phyloP scores from a whole-genome alignment of 2,888 invertebrate species.

The Drosophila meridionalis region DNA sequence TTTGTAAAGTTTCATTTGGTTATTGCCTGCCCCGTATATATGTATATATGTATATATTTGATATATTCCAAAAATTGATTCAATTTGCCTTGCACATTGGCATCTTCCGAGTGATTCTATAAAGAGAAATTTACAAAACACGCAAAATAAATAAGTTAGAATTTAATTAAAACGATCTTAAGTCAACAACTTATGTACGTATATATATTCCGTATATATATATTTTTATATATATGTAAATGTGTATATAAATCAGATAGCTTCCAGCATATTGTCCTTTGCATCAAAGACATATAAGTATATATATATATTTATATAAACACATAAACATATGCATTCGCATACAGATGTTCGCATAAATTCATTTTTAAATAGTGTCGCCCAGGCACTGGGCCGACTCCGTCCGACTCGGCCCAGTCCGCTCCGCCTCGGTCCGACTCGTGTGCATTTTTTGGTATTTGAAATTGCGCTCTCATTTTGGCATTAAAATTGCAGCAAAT shows the following conservation, averaged over 20 bases:
- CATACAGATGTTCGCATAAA: constrained; percentile 42
- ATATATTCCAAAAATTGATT: constrained; percentile 4
- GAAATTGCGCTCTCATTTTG: constrained; percentile 68
- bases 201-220: not conserved
- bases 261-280: constrained; percentile 50
- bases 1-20: constrained; percentile 24
- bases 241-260: constrained; percentile 40
- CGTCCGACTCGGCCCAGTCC: too few relatives aligned
- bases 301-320: not conserved
- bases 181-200: not conserved
- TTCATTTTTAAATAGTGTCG: constrained; percentile 59
- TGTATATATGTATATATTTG: not conserved
- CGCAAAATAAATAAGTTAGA: not conserved
- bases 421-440: not conserved
- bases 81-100: constrained; percentile 3
- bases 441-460: constrained; percentile 45
- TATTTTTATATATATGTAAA: not conserved
- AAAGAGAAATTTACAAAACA: constrained; percentile 16
- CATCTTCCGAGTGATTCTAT: constrained; percentile 9
- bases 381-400: constrained; percentile 16
- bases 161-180: constrained; percentile 29
- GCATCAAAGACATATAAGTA: constrained; percentile 15
- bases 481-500: constrained; percentile 72
- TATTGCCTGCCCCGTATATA: constrained; percentile 10
- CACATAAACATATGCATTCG: not conserved